Evolutionary conservation across 2,888 invertebrate genomes (phyloP), one percentile per base, ranked within the genome.

Genomic region (Drosophila formosana): DNA sequence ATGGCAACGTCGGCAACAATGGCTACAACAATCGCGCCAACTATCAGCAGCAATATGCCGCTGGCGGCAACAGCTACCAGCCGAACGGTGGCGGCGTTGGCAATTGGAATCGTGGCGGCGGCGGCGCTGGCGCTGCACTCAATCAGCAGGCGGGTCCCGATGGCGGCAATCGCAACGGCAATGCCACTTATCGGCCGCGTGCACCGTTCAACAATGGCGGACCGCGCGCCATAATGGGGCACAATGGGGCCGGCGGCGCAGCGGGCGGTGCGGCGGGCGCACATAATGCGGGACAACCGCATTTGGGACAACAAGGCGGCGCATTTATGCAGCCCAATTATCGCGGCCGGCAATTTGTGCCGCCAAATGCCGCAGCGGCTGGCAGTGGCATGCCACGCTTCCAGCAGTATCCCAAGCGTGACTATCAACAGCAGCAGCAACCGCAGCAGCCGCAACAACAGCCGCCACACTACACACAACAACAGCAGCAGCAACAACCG

Each of bases 361-460:
- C 90, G 41, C 89, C 70, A 3, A 82, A 82, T 70, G 67, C 84
- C 3, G 81, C 74, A 7, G 61, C 75, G 7, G 61, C 81, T 51
- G 87, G 87, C 62, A 82, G 85, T 50, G 89, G 80, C 43, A 81
- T 89, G 70, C 88, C 89, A 52, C 89, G 91, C 43, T 91, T 89
- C 67, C 92, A 91, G 51, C 92, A 92, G 67, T 90, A 87, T 66
- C 91, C 90, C 32, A 91, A 92, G 64, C 91, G 91, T 23, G 91
- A 91, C 32, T 91, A 90, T 63, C 91, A 92, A 37, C 89, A 81
- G 52, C 89, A 87, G 39, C 88, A 79, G 58, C 88, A 84, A 32
- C 87, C 88, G 28, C 83, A 87, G 32, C 68, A 28, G 39, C 62
- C 65, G 0, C 77, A 76, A 23, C 80, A 72, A 13, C 80, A 81